These are phyloP conservation scores for Caenorhabditis remanei DNA, from an alignment of 1,140 invertebrate genomes.

Conservation along the genomic window DNA sequence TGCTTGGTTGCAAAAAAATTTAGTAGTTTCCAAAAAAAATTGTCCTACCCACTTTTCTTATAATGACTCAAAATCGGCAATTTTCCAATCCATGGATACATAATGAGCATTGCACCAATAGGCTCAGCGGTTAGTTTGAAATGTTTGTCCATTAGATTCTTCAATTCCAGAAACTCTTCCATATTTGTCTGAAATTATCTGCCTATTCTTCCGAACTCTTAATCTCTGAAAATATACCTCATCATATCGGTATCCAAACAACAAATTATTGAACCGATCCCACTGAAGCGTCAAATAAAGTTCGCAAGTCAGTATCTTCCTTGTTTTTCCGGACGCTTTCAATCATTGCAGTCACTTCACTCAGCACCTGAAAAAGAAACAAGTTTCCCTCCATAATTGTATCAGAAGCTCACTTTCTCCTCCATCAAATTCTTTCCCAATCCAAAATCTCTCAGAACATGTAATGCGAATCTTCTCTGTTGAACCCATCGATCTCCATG, in stretches of 20 bases:
- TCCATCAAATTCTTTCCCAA: slow-evolving; percentile 48
- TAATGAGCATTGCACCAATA: neutral
- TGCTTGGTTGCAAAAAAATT: neutral
- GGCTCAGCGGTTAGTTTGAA: slow-evolving; percentile 16
- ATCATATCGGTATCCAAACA: slow-evolving; percentile 37
- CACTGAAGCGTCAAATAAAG: neutral
- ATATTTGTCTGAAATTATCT: slow-evolving; percentile 23
- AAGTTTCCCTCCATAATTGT: too few relatives aligned
- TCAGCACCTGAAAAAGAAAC: neutral
- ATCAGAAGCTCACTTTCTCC: neutral
- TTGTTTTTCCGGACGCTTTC: neutral
- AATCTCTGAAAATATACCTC: neutral
- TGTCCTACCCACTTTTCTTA: neutral
- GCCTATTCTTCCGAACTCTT: neutral
- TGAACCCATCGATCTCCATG: slow-evolving; percentile 34
- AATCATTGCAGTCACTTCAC: slow-evolving; percentile 23
- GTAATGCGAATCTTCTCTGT: slow-evolving; percentile 17
- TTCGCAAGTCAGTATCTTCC: slow-evolving; percentile 7
- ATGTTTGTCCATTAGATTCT: neutral
- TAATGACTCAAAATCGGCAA: neutral
- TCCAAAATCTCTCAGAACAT: slow-evolving; percentile 33
- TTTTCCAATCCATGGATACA: slow-evolving; percentile 20
- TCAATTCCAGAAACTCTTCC: slow-evolving; percentile 1
- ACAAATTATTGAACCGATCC: slow-evolving; percentile 14
- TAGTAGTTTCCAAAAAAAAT: neutral